Conservation (phyloP, 2,888 invertebrate genomes). For the Hirtodrosophila histrioides region DNA sequence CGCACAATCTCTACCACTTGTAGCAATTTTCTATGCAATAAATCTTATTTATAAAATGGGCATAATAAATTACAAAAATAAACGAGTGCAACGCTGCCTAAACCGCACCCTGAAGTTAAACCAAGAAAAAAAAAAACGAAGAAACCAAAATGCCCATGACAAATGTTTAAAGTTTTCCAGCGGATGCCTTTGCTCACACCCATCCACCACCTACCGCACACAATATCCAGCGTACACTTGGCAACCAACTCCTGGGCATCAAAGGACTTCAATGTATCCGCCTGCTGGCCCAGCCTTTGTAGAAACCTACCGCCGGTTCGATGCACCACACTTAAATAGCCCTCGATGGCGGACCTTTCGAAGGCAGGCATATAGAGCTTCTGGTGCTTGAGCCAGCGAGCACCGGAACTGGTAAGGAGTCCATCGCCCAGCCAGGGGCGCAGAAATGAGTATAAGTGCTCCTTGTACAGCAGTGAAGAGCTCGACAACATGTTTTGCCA, state of each 20-base stretch:
- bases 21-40: conserved; percentile 54
- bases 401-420: conserved; percentile 83
- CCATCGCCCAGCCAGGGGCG: conserved; percentile 85
- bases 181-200: conserved; percentile 1
- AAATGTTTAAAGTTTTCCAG: conserved; percentile 64
- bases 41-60: conserved; percentile 65
- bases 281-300: conserved; percentile 66
- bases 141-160: conserved; percentile 43
- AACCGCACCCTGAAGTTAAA: conserved; percentile 19
- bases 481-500: conserved; percentile 81
- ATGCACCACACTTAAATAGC: conserved; percentile 83
- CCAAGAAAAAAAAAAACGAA: conserved; percentile 2
- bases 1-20: conserved; percentile 58
- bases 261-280: conserved; percentile 59
- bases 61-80: conserved; percentile 66
- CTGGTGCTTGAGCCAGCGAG: conserved; percentile 85
- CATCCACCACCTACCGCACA: conserved; percentile 69
- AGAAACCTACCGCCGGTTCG: conserved; percentile 85
- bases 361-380: conserved; percentile 85
- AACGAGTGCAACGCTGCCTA: conserved; percentile 41
- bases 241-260: conserved; percentile 85
- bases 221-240: conserved; percentile 85
- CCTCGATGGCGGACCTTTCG: conserved; percentile 72
- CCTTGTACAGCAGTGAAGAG: conserved; percentile 85
- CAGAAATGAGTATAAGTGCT: conserved; percentile 83